Percentiles rank a stretch among this genome's conserved stretches.
phyloP scores from a whole-genome alignment of 2,797 vertebrate species.

The Pantherophis vulpinus region DNA sequence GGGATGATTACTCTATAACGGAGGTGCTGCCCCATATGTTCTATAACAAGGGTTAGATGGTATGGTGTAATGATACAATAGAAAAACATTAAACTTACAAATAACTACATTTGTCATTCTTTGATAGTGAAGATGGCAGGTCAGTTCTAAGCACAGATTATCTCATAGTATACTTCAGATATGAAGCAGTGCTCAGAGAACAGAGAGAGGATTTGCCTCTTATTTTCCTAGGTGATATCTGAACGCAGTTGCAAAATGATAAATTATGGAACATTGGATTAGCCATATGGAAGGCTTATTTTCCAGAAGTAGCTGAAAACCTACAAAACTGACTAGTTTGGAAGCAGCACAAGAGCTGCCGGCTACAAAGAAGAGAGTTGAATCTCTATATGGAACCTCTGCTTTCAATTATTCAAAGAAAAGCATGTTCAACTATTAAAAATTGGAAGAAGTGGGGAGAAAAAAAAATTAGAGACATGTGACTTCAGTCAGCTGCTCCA shows the following conservation, averaged over 20 bases:
- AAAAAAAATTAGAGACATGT: not conserved
- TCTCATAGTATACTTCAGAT: not conserved
- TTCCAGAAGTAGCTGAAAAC: not conserved
- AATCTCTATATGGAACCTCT: not conserved
- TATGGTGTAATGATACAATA: not conserved
- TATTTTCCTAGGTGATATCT: not conserved
- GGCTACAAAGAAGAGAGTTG: not conserved
- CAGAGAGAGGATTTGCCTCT: not conserved
- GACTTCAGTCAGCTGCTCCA: not conserved
- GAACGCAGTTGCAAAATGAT: not conserved
- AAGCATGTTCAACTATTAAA: not conserved
- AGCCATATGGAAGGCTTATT: not conserved
- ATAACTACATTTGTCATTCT: not conserved
- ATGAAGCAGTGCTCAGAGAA: no score
- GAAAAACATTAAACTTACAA: not conserved
- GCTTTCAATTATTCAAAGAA: not conserved
- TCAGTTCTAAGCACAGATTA: not conserved
- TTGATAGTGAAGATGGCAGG: not conserved
- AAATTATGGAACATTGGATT: not conserved
- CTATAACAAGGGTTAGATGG: not conserved
- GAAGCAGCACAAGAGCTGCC: not conserved
- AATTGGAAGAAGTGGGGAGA: no score
- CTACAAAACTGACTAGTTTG: not conserved
- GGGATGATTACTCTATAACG: not conserved
- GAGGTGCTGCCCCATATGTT: not conserved